These are phyloP conservation scores for Jaculus jaculus DNA, from an alignment of 2,113 vertebrate species.

Conservation along the genomic window DNA sequence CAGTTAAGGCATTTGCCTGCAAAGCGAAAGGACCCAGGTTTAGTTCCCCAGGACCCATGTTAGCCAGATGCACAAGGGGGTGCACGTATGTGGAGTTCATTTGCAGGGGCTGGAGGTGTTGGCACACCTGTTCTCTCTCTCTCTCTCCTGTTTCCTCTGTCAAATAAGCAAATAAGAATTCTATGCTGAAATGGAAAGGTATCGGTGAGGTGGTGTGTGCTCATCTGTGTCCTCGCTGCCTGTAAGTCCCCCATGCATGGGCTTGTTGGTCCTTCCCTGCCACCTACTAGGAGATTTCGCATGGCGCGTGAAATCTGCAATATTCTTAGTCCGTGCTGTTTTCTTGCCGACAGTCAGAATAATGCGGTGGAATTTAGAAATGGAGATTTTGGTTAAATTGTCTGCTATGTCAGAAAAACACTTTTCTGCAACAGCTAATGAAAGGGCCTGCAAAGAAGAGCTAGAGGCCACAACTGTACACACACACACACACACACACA, in stretches of 20 bases:
- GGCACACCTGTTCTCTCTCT: not conserved
- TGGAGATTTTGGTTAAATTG: not conserved
- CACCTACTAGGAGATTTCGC: not conserved
- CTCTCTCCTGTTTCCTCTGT: not conserved
- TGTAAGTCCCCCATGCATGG: not conserved
- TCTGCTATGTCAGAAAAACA: not conserved
- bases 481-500: no score
- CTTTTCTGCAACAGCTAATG: not conserved
- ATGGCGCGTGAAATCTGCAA: not conserved
- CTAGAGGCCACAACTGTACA: not conserved
- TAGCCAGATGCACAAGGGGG: no score
- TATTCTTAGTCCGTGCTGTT: not conserved
- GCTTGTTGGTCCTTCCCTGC: not conserved
- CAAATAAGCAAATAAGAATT: no score
- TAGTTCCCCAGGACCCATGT: no score
- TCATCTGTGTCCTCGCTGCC: not conserved
- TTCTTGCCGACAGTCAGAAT: not conserved
- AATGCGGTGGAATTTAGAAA: not conserved
- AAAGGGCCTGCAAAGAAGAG: not conserved
- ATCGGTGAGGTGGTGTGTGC: accelerated
- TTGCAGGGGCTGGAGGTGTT: no score
- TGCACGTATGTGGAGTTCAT: no score
- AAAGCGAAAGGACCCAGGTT: no score
- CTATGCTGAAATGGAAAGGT: not conserved
- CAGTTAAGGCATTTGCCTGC: no score